Evolutionary conservation across 2,888 invertebrate species (phyloP), one percentile per base, ranked within the genome.

Genomic region (Chloroclysta siterata): DNA sequence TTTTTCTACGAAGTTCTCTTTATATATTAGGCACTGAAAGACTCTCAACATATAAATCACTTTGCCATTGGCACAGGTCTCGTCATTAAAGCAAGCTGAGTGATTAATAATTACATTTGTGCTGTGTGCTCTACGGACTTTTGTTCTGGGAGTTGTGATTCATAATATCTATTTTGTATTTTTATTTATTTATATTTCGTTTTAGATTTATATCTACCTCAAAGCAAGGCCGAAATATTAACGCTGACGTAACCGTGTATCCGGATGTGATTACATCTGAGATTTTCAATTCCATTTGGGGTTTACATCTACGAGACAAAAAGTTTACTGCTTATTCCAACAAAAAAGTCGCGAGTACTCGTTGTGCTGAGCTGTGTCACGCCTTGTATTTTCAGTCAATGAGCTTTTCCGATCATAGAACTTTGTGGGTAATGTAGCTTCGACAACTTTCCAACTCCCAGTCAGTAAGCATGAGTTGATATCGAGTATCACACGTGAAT

Each of bases 331-430:
- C 41, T n/a, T 58, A 51, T 51, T 58, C 42, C 57, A 15, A 17
- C 44, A 36, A 59, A 53, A 52, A 52, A 39, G 46, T 44, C 28
- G 33, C 6, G 22, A 52, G 46, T 22, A 59, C 58, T 46, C 46
- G n/a, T 52, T 59, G 22, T 17, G 47, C 22, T 10, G 51, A 55
- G 28, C 52, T 42, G 58, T 58, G 59, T 56, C 51, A 55, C 55
- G 33, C 51, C 33, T 51, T 53, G 41, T 22, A 58, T 54, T 63
- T 63, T 39, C 44, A 48, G 58, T 58, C 53, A 58, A 63, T 63
- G 36, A 56, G 60, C 48, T 60, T 60, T 64, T 60, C 51, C 47
- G 55, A 47, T 46, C 64, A 48, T 60, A 52, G 52, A 52, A 55
- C 52, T 47, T 63, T 54, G 47, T 33, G 10, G 4, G 46, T 46